A percentile compares a stretch with the other conserved stretches of the same genome.
These are phyloP conservation scores for Heliconius aoede DNA, from an alignment of 2,888 invertebrate genomes.

Conservation along the genomic window DNA sequence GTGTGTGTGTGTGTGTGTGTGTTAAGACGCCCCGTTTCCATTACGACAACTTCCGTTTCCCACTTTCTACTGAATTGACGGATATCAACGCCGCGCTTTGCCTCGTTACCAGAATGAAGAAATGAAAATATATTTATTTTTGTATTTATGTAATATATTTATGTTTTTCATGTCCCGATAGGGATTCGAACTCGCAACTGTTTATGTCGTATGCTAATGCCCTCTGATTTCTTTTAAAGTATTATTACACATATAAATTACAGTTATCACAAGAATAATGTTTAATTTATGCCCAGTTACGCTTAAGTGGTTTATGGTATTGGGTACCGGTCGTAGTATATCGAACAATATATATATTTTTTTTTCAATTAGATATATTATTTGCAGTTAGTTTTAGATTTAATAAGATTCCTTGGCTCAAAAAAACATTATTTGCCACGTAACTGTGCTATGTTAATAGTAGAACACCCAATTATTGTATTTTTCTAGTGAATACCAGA, in stretches of 20 bases:
- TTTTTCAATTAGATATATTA: conserved; percentile 7
- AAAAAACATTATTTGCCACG: background rate
- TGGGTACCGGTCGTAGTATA: background rate
- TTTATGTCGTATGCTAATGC: background rate
- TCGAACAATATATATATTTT: background rate
- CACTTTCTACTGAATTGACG: background rate
- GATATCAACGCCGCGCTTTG: background rate
- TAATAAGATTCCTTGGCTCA: background rate
- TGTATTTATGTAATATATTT: too few species aligned
- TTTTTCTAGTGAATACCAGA: too few species aligned
- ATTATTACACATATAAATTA: background rate
- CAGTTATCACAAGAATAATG: conserved; percentile 3
- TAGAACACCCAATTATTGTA: background rate
- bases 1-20: too few species aligned
- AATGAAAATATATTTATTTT: background rate
- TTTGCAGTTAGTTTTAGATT: background rate
- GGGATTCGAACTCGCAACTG: background rate
- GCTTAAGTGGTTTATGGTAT: background rate
- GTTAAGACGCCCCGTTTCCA: too few species aligned
- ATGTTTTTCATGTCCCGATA: background rate
- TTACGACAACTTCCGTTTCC: too few species aligned
- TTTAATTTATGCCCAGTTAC: background rate
- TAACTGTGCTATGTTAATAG: background rate
- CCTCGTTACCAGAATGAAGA: background rate
- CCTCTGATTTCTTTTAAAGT: background rate